Conservation (phyloP, 2,888 invertebrate species). For the Eilema griseolum region DNA sequence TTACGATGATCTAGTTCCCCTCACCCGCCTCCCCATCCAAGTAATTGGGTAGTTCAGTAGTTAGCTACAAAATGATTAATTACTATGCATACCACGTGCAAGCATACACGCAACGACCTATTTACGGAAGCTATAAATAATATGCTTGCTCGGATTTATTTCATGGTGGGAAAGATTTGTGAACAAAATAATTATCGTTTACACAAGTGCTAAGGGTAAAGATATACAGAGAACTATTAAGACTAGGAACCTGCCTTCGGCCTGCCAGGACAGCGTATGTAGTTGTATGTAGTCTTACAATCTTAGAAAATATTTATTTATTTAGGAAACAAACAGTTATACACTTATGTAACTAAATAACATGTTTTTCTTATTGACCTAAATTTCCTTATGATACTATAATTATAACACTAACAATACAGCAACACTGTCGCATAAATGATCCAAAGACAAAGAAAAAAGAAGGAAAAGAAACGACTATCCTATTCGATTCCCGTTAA, state of each 20-base stretch:
- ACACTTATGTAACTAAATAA: no score
- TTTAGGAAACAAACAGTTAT: no score
- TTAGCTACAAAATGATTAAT: conserved; percentile 65
- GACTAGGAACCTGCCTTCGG: neutral
- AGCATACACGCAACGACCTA: conserved; percentile 35
- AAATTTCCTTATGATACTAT: no score
- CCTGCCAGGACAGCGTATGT: neutral
- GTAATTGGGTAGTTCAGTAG: conserved; percentile 58
- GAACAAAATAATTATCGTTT: conserved; percentile 10
- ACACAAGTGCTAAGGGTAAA: neutral
- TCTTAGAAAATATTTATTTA: neutral
- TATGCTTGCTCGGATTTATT: conserved; percentile 36
- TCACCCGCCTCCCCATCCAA: conserved; percentile 43
- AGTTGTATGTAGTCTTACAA: neutral
- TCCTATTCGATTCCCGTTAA: no score
- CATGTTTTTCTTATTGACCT: no score
- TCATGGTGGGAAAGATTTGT: conserved; percentile 16
- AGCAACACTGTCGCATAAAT: no score
- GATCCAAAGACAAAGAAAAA: no score
- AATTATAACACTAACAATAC: no score
- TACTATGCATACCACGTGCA: conserved; percentile 60
- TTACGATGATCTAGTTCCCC: conserved; percentile 38
- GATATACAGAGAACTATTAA: neutral
- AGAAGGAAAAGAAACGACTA: no score
- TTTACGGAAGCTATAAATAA: conserved; percentile 44